These are phyloP conservation scores for Drosophila obscura DNA, from an alignment of 1,140 invertebrate species.

Conservation along the genomic window DNA sequence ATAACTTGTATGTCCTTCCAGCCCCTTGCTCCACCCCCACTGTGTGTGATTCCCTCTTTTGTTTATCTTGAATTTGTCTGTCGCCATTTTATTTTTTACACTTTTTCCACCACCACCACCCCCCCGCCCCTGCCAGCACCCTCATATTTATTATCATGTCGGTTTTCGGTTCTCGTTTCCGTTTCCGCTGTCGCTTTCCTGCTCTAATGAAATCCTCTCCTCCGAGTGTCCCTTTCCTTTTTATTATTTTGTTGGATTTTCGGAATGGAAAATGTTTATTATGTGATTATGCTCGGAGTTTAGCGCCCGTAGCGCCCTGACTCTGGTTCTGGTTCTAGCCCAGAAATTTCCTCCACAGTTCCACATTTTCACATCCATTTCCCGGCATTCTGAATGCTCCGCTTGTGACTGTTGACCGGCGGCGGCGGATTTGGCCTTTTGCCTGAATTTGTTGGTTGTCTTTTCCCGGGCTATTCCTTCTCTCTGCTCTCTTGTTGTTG, in stretches of 20 bases:
- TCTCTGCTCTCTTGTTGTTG: background rate
- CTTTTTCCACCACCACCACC: constrained; percentile 36
- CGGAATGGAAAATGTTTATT: constrained; percentile 69
- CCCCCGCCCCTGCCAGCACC: background rate
- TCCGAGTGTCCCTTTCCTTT: constrained; percentile 41
- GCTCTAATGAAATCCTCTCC: constrained; percentile 65
- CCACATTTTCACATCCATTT: constrained; percentile 38
- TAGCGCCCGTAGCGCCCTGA: constrained; percentile 47
- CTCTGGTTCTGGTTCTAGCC: constrained; percentile 11
- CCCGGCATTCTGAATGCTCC: background rate
- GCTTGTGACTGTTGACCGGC: constrained; percentile 40
- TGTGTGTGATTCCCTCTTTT: constrained; percentile 43
- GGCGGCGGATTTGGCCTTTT: constrained; percentile 62
- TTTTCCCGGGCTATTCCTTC: constrained; percentile 28
- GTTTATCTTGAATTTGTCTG: constrained; percentile 70
- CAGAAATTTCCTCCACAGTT: constrained; percentile 31
- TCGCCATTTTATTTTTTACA: constrained; percentile 62
- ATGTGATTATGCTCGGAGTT: constrained; percentile 79
- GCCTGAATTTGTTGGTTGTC: constrained; percentile 53
- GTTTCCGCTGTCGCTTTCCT: constrained; percentile 40
- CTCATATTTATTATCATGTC: constrained; percentile 76
- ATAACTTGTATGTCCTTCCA: background rate
- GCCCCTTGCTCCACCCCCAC: too few relatives aligned
- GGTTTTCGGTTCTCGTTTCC: constrained; percentile 57
- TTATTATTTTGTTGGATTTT: constrained; percentile 8